Conservation (phyloP, 2,888 invertebrate genomes). For the Uloborus plumipes region DNA sequence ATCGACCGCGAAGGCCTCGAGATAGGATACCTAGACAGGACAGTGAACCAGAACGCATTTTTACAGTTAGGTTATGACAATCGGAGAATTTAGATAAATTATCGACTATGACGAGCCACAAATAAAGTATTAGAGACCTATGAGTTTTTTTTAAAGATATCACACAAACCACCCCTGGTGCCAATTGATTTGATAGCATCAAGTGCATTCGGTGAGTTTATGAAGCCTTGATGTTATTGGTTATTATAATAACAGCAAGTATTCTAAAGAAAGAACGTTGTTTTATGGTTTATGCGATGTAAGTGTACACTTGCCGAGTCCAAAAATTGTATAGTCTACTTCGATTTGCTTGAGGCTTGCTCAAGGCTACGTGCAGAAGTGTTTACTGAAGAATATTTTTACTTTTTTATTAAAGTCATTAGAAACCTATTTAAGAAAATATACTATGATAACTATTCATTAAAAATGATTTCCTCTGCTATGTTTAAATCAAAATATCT, state of each 20-base stretch:
- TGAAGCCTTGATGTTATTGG: neutral
- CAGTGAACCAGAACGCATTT: slow-evolving; percentile 41
- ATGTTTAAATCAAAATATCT: no score
- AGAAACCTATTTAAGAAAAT: no score
- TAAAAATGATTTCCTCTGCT: no score
- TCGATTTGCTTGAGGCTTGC: slow-evolving; percentile 10
- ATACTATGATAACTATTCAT: no score
- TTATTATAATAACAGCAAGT: no score
- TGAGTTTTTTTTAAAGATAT: neutral
- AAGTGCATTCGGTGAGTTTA: neutral
- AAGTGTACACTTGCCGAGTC: neutral
- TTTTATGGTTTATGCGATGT: neutral
- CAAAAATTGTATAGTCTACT: slow-evolving; percentile 19
- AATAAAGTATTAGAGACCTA: slow-evolving; percentile 4
- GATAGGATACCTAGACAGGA: slow-evolving; percentile 43
- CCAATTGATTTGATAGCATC: slow-evolving; percentile 15
- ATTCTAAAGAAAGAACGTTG: neutral
- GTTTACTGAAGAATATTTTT: neutral
- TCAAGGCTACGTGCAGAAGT: neutral
- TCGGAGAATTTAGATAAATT: slow-evolving; percentile 22
- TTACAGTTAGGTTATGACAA: slow-evolving; percentile 59
- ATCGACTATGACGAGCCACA: slow-evolving; percentile 40
- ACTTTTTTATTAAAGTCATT: no score
- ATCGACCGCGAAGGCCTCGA: slow-evolving; percentile 34
- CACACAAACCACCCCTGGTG: slow-evolving; percentile 13